Conservation (phyloP, 2,113 vertebrate species). For the Platichthys stellatus region DNA sequence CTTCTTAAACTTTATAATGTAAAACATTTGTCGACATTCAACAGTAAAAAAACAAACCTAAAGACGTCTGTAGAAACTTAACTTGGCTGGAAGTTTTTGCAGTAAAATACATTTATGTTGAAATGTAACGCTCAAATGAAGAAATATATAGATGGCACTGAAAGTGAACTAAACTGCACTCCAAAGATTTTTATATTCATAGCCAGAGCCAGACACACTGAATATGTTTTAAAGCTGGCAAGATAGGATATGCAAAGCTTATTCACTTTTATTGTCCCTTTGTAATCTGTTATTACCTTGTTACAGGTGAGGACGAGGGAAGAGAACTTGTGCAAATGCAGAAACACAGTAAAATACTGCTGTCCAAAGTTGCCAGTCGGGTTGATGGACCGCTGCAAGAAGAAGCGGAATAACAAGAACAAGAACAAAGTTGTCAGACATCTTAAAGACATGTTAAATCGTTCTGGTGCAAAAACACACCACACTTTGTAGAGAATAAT, state of each 20-base stretch:
- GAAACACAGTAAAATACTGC: conserved; percentile 17
- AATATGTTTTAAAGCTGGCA: background rate
- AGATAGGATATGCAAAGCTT: background rate
- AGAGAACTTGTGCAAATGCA: conserved; percentile 13
- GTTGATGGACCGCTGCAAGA: conserved; percentile 25
- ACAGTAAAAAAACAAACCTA: too few relatives aligned
- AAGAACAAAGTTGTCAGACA: background rate
- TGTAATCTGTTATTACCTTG: conserved; percentile 35
- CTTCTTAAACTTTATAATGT: background rate
- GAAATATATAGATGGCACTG: too few relatives aligned
- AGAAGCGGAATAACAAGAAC: background rate
- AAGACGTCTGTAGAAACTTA: too few relatives aligned
- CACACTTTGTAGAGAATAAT: too few relatives aligned
- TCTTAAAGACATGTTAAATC: too few relatives aligned
- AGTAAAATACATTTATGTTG: too few relatives aligned
- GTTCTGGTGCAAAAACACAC: background rate
- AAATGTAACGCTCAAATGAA: too few relatives aligned
- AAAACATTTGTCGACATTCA: background rate
- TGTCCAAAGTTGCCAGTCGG: conserved; percentile 4
- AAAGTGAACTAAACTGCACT: too few relatives aligned
- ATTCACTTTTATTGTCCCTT: background rate
- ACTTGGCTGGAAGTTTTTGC: too few relatives aligned
- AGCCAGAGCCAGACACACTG: too few relatives aligned
- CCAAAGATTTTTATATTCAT: background rate
- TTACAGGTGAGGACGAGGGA: conserved; percentile 62